phyloP scores from a whole-genome alignment of 2,797 vertebrate genomes.

The Helostoma temminkii region DNA sequence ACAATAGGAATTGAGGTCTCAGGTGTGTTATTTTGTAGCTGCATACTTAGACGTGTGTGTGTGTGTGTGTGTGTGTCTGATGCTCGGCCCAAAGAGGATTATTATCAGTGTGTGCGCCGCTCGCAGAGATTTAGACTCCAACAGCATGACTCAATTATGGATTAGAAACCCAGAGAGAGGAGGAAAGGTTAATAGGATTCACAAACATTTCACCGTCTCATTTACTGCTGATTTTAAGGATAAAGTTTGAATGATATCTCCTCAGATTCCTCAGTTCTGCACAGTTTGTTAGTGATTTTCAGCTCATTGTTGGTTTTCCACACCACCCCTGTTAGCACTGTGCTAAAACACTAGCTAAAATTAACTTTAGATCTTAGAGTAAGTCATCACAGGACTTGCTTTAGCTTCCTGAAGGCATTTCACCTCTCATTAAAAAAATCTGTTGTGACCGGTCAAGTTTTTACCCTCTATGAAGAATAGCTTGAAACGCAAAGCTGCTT shows the following conservation, averaged over 20 bases:
- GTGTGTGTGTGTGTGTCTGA: slow-evolving; percentile 23
- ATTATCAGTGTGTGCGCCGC: slow-evolving; percentile 68
- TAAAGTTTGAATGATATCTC: slow-evolving; percentile 17
- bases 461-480: no score
- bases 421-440: no score
- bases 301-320: no score
- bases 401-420: no score
- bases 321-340: no score
- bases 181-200: slow-evolving; percentile 77
- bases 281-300: no score
- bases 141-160: slow-evolving; percentile 81
- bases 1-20: slow-evolving; percentile 37
- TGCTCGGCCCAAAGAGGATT: slow-evolving; percentile 79
- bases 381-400: no score
- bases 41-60: background rate
- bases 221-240: slow-evolving; percentile 44
- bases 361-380: no score
- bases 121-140: slow-evolving; percentile 75
- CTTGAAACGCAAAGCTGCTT: no score
- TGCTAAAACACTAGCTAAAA: no score
- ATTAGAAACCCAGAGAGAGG: slow-evolving; percentile 71
- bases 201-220: slow-evolving; percentile 54
- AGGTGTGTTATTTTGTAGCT: slow-evolving; percentile 48
- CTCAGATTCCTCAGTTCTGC: no score
- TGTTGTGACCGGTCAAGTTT: no score